Percentiles rank a stretch among this genome's conserved stretches.
phyloP scores from a whole-genome alignment of 2,113 vertebrate genomes.

The Propithecus coquereli region DNA sequence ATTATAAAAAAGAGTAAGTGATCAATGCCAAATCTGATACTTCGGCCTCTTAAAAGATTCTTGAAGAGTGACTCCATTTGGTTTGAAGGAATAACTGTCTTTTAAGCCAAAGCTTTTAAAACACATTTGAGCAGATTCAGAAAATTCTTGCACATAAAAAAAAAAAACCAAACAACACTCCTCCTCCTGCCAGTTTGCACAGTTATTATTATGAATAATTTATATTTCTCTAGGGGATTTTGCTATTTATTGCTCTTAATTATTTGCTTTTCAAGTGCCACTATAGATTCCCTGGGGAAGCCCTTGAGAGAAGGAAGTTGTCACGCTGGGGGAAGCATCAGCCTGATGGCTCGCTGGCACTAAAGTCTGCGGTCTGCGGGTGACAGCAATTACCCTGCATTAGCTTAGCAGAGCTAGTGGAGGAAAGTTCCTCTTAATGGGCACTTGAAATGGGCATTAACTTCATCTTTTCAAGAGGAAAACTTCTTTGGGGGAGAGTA shows the following conservation, averaged over 20 bases:
- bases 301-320: slow-evolving; percentile 53
- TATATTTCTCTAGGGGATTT: slow-evolving; percentile 47
- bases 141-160: slow-evolving; percentile 9
- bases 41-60: background rate
- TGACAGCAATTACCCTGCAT: slow-evolving; percentile 55
- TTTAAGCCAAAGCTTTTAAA: slow-evolving; percentile 34
- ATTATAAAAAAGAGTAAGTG: background rate
- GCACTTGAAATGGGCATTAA: slow-evolving; percentile 37
- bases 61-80: background rate
- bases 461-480: slow-evolving; percentile 48
- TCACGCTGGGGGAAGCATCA: slow-evolving; percentile 16
- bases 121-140: background rate
- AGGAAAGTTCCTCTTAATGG: slow-evolving; percentile 48
- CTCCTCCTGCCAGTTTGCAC: slow-evolving; percentile 14
- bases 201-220: slow-evolving; percentile 63
- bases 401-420: slow-evolving; percentile 29
- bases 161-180: background rate
- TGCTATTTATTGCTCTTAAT: slow-evolving; percentile 72
- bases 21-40: background rate
- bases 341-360: slow-evolving; percentile 16
- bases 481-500: background rate
- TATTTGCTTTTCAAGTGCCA: slow-evolving; percentile 64
- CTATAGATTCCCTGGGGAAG: slow-evolving; percentile 52
- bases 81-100: background rate
- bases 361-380: slow-evolving; percentile 18